Base-by-base conservation (phyloP, 2,113 vertebrate species). In the Eidolon helvum region DNA sequence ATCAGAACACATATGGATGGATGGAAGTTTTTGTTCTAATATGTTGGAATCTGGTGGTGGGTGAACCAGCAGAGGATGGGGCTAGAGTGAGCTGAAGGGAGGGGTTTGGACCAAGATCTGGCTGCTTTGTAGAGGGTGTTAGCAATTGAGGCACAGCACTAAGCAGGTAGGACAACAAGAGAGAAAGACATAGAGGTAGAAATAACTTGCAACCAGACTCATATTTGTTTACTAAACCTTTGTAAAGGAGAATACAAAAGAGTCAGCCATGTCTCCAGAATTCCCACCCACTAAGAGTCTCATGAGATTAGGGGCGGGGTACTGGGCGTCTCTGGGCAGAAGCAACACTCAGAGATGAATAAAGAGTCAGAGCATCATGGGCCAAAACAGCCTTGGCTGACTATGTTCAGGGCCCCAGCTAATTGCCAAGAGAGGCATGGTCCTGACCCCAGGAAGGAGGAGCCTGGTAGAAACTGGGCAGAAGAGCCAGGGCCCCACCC, bases 161-260 rank as follows among this genome's bases (percentile, higher is more conserved):
- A 4, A 66, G 61, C 40, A 43, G 50, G 48, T 4, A 30, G 12
- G 80, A 59, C 35, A 35, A 63, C 3, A 57, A 55, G 22, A 59
- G 43, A 63, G 7, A 61, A 16, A 35, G 50, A 35, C 30, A 5
- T 0, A 4, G n/a, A 71, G 93, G 95, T 45, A 96, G 97, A 97
- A 98, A 97, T 97, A 96, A 97, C 98, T 97, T 97, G 94, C 96
- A 96, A 53, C 90, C 96, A 74, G 92, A 79, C 79, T 96, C 92
- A 68, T 87, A 8, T 96, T 98, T 97, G 16, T 94, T 98, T 94
- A 92, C 89, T 97, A 96, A 98, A 97, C 48, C 95, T 98, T 97
- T 96, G 88, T 93, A 79, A 97, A 97, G 91, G 71, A 93, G 97
- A 97, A 97, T 89, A 93, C 40, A 59, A 91, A 97, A 93, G 90